Conservation (phyloP, 2,888 invertebrate genomes). For the Argyresthia albistria region DNA sequence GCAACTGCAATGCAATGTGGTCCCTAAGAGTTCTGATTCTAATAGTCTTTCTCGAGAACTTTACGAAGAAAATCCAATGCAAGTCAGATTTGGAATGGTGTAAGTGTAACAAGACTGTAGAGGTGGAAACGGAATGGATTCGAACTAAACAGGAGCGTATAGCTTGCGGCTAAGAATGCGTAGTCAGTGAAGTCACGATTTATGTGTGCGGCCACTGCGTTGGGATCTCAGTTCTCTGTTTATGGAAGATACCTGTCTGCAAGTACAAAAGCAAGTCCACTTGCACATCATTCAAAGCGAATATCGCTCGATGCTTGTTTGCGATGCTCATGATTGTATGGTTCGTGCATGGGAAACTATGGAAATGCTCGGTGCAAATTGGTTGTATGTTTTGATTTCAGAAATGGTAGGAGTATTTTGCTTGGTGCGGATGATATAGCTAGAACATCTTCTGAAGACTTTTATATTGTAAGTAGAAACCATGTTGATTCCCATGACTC, state of each 20-base stretch:
- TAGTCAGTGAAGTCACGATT: conserved; percentile 63
- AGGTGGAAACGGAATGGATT: not conserved
- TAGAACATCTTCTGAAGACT: too few species aligned
- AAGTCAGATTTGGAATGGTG: not conserved
- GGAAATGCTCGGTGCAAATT: too few species aligned
- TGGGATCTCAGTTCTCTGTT: conserved; percentile 30
- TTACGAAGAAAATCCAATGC: not conserved
- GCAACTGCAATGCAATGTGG: not conserved
- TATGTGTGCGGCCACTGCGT: conserved; percentile 14
- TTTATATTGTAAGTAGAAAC: too few species aligned
- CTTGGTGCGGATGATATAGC: too few species aligned
- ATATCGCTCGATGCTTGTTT: not conserved
- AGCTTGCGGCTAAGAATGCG: conserved; percentile 46
- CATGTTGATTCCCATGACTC: too few species aligned
- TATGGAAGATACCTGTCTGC: conserved; percentile 54
- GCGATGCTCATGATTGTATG: too few species aligned
- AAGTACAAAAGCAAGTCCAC: conserved; percentile 25
- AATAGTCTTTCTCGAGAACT: not conserved
- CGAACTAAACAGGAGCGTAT: conserved; percentile 57
- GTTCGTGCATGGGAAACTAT: too few species aligned
- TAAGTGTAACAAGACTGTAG: not conserved
- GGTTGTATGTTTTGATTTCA: too few species aligned
- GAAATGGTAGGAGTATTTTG: too few species aligned
- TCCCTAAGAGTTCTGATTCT: not conserved
- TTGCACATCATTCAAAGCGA: conserved; percentile 26